phyloP scores from a whole-genome alignment of 2,888 invertebrate species.

The Eucera pruinosa region DNA sequence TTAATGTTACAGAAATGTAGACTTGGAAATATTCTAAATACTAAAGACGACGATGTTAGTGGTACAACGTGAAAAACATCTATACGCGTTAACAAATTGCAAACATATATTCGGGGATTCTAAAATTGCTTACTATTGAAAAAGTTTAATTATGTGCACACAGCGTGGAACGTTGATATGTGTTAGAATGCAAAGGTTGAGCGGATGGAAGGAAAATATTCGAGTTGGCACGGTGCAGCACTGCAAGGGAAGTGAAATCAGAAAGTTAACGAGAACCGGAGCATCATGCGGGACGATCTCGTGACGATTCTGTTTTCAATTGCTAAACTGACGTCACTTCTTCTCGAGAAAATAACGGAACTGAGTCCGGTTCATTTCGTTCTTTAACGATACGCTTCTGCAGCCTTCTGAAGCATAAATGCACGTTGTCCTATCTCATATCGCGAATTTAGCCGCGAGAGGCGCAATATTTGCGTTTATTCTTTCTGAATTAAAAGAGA shows the following conservation, averaged over 20 bases:
- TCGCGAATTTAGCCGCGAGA: not conserved
- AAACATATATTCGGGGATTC: too few relatives aligned
- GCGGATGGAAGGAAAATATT: conserved; percentile 5
- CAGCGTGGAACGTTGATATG: not conserved
- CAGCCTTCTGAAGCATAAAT: conserved; percentile 8
- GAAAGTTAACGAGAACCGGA: conserved; percentile 38
- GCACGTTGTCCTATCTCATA: not conserved
- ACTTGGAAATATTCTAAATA: too few relatives aligned
- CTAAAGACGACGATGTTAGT: too few relatives aligned
- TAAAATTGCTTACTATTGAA: too few relatives aligned
- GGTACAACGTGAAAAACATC: too few relatives aligned
- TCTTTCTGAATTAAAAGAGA: not conserved
- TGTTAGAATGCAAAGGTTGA: not conserved
- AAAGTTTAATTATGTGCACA: not conserved
- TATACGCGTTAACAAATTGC: too few relatives aligned
- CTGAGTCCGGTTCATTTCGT: conserved; percentile 33
- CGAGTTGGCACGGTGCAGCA: not conserved
- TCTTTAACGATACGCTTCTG: conserved; percentile 12
- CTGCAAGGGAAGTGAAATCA: conserved; percentile 26
- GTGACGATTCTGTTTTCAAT: conserved; percentile 38
- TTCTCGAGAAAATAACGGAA: conserved; percentile 43
- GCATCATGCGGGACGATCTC: conserved; percentile 29
- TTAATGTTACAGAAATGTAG: too few relatives aligned
- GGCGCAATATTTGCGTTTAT: not conserved
- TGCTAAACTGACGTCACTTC: conserved; percentile 39